Percentiles rank a stretch among this genome's conserved stretches.
Conservation (phyloP, 2,888 invertebrate species). For the Drosophila kuntzei region DNA sequence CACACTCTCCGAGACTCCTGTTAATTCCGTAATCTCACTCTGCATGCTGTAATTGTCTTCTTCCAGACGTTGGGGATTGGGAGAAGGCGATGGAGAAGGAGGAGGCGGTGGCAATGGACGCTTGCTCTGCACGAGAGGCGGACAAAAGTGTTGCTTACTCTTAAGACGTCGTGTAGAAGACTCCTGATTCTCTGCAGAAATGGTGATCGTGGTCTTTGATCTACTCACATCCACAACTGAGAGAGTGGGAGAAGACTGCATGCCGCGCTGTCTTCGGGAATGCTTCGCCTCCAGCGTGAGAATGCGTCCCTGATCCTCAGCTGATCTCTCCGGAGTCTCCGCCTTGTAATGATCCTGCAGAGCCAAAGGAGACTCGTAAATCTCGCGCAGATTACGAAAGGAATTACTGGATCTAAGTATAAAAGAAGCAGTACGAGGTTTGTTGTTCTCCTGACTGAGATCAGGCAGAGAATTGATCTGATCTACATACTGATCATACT, state of each 20-base stretch:
- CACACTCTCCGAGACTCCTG: conserved; percentile 83
- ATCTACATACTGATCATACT: conserved; percentile 66
- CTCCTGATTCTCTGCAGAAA: conserved; percentile 39
- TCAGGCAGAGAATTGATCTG: conserved; percentile 80
- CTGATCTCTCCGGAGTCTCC: conserved; percentile 79
- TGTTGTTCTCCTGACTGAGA: conserved; percentile 60
- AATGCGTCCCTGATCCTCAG: conserved; percentile 86
- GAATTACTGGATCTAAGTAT: conserved; percentile 90
- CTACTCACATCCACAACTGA: conserved; percentile 77
- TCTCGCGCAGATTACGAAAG: conserved; percentile 90
- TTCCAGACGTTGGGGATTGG: conserved; percentile 45
- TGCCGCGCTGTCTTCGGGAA: conserved; percentile 89
- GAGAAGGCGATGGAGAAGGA: conserved; percentile 25
- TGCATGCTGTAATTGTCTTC: conserved; percentile 84
- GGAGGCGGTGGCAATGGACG: conserved; percentile 68
- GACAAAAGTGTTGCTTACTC: conserved; percentile 65
- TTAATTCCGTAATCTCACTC: conserved; percentile 85
- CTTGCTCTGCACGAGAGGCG: conserved; percentile 61
- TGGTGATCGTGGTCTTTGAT: conserved; percentile 80
- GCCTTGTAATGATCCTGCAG: conserved; percentile 83
- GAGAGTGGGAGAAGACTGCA: conserved; percentile 82
- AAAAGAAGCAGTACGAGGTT: conserved; percentile 86
- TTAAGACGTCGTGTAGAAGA: conserved; percentile 19
- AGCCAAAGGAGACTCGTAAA: conserved; percentile 89
- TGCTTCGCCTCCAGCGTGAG: conserved; percentile 91